phyloP scores from a whole-genome alignment of 1,140 invertebrate species.

The Lordiphosa mommai region DNA sequence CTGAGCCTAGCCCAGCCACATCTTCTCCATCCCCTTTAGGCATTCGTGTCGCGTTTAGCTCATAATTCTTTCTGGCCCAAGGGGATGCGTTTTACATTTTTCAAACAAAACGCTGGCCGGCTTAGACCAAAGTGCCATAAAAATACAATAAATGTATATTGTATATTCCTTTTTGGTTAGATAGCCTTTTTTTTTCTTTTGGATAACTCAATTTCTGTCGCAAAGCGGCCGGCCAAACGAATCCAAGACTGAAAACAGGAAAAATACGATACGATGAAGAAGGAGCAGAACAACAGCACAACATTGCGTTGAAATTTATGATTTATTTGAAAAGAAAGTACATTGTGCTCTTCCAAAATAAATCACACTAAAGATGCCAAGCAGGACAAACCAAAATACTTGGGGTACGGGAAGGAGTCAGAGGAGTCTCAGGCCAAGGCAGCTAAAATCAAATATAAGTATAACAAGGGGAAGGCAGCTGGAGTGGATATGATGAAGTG shows the following conservation, averaged over 20 bases:
- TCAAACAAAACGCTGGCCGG: conserved; percentile 59
- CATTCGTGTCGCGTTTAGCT: conserved; percentile 65
- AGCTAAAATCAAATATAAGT: conserved; percentile 8
- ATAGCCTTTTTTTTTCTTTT: conserved; percentile 53
- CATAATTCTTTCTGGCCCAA: conserved; percentile 53
- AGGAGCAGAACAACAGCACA: conserved; percentile 27
- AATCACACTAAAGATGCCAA: conserved; percentile 68
- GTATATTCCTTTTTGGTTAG: conserved; percentile 41
- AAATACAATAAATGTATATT: conserved; percentile 70
- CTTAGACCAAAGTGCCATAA: conserved; percentile 65
- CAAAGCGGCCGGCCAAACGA: conserved; percentile 20
- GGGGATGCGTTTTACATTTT: conserved; percentile 58
- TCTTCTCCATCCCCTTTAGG: neutral
- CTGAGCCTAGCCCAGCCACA: neutral
- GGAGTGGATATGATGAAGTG: neutral
- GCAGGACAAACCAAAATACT: conserved; percentile 17
- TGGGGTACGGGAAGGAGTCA: neutral
- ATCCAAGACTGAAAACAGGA: conserved; percentile 6
- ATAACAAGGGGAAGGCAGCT: neutral
- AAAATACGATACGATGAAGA: conserved; percentile 1
- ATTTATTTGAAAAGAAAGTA: conserved; percentile 77
- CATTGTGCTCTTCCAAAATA: conserved; percentile 71
- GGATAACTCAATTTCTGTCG: conserved; percentile 70
- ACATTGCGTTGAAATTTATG: conserved; percentile 72
- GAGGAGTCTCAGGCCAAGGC: neutral